Evolutionary conservation across 2,888 invertebrate genomes (phyloP), one percentile per base, ranked within the genome.

Genomic region (Gryllus longicercus): DNA sequence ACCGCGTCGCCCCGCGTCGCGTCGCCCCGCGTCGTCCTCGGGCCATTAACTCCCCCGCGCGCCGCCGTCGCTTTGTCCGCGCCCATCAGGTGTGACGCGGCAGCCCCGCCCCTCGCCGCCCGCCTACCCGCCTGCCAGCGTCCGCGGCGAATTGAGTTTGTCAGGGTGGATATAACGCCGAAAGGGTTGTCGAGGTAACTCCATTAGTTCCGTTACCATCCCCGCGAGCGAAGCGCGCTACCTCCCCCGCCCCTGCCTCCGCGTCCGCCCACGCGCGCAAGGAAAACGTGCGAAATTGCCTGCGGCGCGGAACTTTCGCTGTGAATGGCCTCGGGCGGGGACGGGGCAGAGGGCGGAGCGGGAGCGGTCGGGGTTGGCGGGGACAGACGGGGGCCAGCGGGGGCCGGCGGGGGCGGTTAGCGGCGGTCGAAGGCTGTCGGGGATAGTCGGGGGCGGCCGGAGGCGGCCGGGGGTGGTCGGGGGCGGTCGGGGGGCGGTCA

Each of bases 161-260:
- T 63, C 63, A 63, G 63, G 63, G 63, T 63, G 63, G 63, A 63
- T 63, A 63, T 63, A 63, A 63, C 63, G n/a, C 16, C n/a, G 63
- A 63, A 63, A 63, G 63, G 63, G 63, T 63, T 14, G 63, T 63
- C 16, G 63, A 63, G 63, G 63, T 63, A 63, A 63, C 63, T 63
- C 14, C 63, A 63, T 63, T 63, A 11, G 63, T 63, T 63, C 63
- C 63, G 63, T 63, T 63, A 63, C n/a, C 63, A 18, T 63, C 38
- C 38, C 38, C 38, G 38, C 38, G 38, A 38, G 38, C 38, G 38
- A 38, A 4, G 38, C 38, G 38, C 38, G n/a, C n/a, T n/a, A n/a
- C 5, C 38, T 8, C 18, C 0, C 16, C 63, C 18, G 0, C 63
- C 4, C 2, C 63, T 10, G 63, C 63, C 8, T 3, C 63, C 63